Percentiles rank a stretch among this genome's conserved stretches.
These are phyloP conservation scores for Drosophila bunnanda DNA, from an alignment of 2,888 invertebrate species.

Conservation along the genomic window DNA sequence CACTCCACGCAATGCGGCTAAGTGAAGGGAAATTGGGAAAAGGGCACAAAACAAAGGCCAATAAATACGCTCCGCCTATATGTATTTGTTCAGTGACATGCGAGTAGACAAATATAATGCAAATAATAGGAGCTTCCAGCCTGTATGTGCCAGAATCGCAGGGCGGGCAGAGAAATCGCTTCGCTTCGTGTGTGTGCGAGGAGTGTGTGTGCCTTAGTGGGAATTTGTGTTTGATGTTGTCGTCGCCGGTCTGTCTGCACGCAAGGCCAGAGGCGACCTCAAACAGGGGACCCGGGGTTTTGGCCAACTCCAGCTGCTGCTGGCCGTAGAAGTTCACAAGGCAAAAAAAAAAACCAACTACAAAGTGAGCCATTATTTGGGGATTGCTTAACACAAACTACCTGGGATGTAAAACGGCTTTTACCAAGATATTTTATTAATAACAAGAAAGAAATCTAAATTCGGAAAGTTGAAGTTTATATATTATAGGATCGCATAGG, in stretches of 20 bases:
- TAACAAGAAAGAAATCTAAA: too few relatives aligned
- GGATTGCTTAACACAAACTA: not conserved
- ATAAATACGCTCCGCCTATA: constrained; percentile 42
- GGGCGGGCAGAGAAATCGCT: constrained; percentile 18
- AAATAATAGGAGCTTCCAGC: constrained; percentile 50
- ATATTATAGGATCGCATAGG: too few relatives aligned
- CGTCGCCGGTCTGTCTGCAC: constrained; percentile 58
- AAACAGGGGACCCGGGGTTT: constrained; percentile 7
- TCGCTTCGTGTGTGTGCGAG: constrained; percentile 7
- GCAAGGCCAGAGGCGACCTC: constrained; percentile 41
- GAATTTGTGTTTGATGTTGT: constrained; percentile 48
- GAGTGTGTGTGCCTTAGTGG: constrained; percentile 9
- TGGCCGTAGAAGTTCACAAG: not conserved
- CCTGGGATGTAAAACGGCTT: not conserved
- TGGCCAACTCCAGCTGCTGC: constrained; percentile 6
- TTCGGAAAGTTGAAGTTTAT: too few relatives aligned
- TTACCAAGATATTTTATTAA: not conserved
- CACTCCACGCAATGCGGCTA: not conserved
- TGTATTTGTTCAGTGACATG: constrained; percentile 57
- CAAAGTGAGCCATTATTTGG: not conserved
- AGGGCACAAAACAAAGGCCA: constrained; percentile 52
- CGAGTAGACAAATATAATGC: constrained; percentile 54
- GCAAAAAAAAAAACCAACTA: not conserved
- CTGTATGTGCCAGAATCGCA: not conserved
- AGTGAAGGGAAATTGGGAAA: constrained; percentile 6